phyloP scores from a whole-genome alignment of 2,113 vertebrate species.

The Melospiza georgiana region DNA sequence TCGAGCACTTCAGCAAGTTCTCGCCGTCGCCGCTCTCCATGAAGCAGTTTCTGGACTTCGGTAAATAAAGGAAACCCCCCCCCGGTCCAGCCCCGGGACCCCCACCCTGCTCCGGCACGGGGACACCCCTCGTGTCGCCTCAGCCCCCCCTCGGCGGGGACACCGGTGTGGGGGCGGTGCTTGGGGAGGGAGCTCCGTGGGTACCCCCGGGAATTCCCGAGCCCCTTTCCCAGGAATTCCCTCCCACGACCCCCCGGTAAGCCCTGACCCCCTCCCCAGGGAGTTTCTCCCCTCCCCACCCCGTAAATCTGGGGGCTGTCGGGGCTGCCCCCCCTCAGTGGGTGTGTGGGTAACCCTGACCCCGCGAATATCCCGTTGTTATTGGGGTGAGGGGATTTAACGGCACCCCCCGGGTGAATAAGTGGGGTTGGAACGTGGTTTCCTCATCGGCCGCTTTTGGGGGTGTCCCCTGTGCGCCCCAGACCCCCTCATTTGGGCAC shows the following conservation, averaged over 20 bases:
- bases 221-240: neutral
- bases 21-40: neutral
- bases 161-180: no score
- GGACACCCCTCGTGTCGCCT: no score
- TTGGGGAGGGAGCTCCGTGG: neutral
- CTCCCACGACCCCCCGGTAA: no score
- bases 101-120: no score
- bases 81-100: no score
- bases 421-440: neutral
- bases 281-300: no score
- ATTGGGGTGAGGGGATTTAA: neutral
- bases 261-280: no score
- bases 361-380: neutral
- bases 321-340: no score
- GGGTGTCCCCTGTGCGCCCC: neutral
- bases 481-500: neutral
- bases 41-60: neutral
- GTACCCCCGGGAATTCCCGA: no score
- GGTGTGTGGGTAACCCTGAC: neutral
- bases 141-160: no score
- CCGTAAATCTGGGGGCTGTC: no score
- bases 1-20: neutral
- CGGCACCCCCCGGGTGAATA: neutral
- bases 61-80: neutral
- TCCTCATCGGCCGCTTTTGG: no score